Conservation (phyloP, 2,797 vertebrate species). For the Coregonus suidteri region DNA sequence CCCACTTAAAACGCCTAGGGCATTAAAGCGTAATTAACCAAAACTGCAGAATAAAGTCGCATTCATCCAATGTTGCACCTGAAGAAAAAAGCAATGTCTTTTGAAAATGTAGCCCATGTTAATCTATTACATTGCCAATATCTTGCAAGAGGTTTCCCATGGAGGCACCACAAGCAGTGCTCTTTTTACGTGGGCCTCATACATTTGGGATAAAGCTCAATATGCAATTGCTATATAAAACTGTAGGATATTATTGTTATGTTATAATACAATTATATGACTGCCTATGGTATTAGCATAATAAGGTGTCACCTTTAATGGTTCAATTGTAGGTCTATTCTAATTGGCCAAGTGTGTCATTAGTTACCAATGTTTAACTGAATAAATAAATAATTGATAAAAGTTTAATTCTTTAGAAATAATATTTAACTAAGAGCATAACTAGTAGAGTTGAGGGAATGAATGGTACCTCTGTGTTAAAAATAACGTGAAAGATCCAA, state of each 20-base stretch:
- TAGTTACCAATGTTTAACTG: background rate
- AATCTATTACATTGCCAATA: background rate
- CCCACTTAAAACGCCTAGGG: background rate
- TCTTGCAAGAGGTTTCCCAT: background rate
- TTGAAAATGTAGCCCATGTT: background rate
- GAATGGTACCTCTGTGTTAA: slow-evolving; percentile 59
- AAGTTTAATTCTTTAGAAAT: background rate
- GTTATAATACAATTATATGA: background rate
- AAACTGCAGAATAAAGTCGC: background rate
- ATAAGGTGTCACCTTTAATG: background rate
- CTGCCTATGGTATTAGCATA: background rate
- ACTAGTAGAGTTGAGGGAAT: slow-evolving; percentile 43
- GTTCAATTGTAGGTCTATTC: background rate
- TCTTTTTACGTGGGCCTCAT: background rate
- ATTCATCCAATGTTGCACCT: background rate
- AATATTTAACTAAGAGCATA: slow-evolving; percentile 6
- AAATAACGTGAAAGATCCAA: slow-evolving; percentile 34
- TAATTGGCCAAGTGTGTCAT: background rate
- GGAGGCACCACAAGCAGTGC: background rate
- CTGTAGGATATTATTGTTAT: background rate
- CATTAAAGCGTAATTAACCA: background rate
- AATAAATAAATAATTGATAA: background rate
- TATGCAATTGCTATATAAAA: background rate
- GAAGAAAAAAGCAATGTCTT: background rate
- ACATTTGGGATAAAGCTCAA: background rate